Evolutionary conservation across 1,140 invertebrate genomes (phyloP), one percentile per base, ranked within the genome.

Genomic region (Plodia interpunctella): DNA sequence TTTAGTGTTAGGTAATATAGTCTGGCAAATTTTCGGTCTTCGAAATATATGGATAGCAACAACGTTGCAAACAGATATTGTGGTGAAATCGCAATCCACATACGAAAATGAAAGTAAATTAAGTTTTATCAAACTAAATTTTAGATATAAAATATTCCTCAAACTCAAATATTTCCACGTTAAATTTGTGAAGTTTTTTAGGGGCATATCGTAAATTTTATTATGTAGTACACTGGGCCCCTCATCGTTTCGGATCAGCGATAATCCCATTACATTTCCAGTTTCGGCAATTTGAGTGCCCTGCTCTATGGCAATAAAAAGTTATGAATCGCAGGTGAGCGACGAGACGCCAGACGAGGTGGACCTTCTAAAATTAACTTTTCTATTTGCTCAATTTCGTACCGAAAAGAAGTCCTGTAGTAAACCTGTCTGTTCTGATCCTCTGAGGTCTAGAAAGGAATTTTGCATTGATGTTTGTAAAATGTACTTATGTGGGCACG

Each of bases 181-280:
- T 58, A 30, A 63, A 53, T 54, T 65, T 55, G 32, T 38, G 61
- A 60, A 73, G 64, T 63, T 69, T 74, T 76, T 72, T 63, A 20
- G 59, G 49, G 55, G 65, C 51, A 66, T 68, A 73, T 62, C 63
- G 63, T 68, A 74, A 74, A 76, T 75, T 73, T 72, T 72, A 73
- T 75, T 75, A 70, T 63, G 62, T 68, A 72, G 62, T 69, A 72
- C 65, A 70, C 60, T 62, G 68, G 66, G 62, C 59, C 70, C 68
- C 68, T 70, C 64, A 67, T 72, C 70, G 73, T 75, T 73, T 67
- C 70, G 68, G 70, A 78, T 75, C 75, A 75, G 66, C 68, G 72
- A 70, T 75, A 78, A 75, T 75, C 65, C 75, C 64, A 75, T 78
- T 74, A 76, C 73, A 69, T 70, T 78, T 76, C 65, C 65, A 75